Conservation (phyloP, 2,113 vertebrate species). For the Physeter macrocephalus region DNA sequence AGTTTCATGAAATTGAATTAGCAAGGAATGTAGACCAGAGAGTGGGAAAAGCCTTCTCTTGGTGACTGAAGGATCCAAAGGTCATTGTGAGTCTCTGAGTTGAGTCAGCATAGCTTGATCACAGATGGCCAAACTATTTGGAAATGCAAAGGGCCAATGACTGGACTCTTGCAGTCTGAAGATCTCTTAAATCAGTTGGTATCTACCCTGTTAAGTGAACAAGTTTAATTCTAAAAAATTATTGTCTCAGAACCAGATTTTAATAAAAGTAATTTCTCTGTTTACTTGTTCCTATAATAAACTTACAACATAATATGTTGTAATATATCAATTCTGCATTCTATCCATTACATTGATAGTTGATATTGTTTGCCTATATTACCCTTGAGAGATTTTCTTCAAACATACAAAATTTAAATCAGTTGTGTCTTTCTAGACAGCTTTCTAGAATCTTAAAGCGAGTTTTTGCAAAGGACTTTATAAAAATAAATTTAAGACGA, state of each 20-base stretch:
- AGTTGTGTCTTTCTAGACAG: background rate
- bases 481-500: background rate
- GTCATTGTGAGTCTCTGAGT: background rate
- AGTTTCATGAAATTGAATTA: background rate
- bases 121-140: background rate
- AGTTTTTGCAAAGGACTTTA: background rate
- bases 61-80: background rate
- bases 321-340: background rate
- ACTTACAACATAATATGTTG: background rate
- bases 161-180: background rate
- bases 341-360: background rate
- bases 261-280: background rate
- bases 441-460: conserved; percentile 31
- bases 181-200: background rate
- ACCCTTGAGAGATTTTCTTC: background rate
- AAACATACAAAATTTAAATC: background rate
- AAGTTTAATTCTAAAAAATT: background rate
- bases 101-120: no score
- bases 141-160: background rate
- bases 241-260: background rate
- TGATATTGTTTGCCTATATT: background rate
- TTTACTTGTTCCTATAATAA: background rate
- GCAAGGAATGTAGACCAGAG: background rate
- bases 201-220: background rate
- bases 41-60: background rate